Evolutionary conservation across 53 echinoderm and acorn worm genomes (phyloP).

Genomic region (Henricia sp.): DNA sequence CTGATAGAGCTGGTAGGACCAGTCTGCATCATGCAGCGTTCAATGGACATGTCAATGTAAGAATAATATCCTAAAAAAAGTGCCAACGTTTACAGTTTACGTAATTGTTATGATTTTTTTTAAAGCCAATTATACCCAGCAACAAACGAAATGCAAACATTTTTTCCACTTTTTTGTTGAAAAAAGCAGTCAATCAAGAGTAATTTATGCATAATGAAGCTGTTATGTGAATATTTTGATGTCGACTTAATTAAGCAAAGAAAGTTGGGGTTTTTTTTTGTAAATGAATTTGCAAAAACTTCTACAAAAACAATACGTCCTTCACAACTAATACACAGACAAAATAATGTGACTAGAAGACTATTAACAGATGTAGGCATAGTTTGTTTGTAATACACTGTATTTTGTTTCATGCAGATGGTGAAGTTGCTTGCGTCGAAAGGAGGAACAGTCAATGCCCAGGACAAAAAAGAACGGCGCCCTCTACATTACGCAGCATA

Average conservation of each 20-base stretch:
- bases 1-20: constrained; percentile 90
- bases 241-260: no score
- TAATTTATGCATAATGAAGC: no score
- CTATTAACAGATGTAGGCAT: no score
- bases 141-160: no score
- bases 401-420: constrained; percentile 66
- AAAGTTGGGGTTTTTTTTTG: neutral
- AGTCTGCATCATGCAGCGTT: constrained; percentile 98
- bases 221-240: no score
- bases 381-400: neutral
- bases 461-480: constrained; percentile 95
- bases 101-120: no score
- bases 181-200: no score
- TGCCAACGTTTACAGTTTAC: neutral
- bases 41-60: constrained; percentile 96
- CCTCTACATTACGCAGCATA: constrained; percentile 95
- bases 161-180: no score
- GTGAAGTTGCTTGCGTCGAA: constrained; percentile 88
- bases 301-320: no score
- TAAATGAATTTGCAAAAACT: neutral
- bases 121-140: no score
- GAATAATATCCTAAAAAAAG: neutral
- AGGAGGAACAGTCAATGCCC: constrained; percentile 94
- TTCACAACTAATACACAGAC: no score
- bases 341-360: no score